A percentile compares a stretch with the other conserved stretches of the same genome.
These are phyloP conservation scores for Clostera curtula DNA, from an alignment of 2,888 invertebrate species.

Conservation along the genomic window DNA sequence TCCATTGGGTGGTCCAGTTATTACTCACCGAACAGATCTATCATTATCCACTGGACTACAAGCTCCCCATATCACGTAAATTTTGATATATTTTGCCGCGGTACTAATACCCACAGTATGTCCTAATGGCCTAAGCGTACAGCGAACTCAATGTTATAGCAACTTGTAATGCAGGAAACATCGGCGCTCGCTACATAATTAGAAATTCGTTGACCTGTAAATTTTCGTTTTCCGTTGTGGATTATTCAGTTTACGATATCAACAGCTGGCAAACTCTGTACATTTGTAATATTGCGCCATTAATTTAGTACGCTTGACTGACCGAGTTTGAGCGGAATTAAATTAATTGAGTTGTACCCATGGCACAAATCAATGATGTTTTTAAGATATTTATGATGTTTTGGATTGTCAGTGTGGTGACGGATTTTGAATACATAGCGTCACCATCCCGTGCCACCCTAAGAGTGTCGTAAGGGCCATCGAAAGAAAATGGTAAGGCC, in stretches of 20 bases:
- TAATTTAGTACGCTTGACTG: slow-evolving; percentile 23
- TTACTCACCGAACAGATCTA: background rate
- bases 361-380: no score
- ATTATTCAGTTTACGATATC: slow-evolving; percentile 37
- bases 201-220: slow-evolving; percentile 42
- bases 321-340: background rate
- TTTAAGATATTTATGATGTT: no score
- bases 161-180: slow-evolving; percentile 31
- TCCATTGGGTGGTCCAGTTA: background rate
- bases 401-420: no score
- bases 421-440: no score
- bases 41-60: no score
- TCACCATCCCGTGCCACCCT: no score
- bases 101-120: no score
- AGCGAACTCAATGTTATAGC: slow-evolving; percentile 4
- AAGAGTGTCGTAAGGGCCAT: no score
- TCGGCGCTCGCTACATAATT: slow-evolving; percentile 35
- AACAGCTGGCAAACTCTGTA: slow-evolving; percentile 29
- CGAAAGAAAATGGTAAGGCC: no score
- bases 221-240: slow-evolving; percentile 25
- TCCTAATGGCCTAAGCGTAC: background rate
- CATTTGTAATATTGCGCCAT: slow-evolving; percentile 31
- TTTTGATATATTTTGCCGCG: no score
- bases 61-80: no score
- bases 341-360: no score